These are phyloP conservation scores for Chirona hameri DNA, from an alignment of 2,888 invertebrate genomes.

Conservation along the genomic window DNA sequence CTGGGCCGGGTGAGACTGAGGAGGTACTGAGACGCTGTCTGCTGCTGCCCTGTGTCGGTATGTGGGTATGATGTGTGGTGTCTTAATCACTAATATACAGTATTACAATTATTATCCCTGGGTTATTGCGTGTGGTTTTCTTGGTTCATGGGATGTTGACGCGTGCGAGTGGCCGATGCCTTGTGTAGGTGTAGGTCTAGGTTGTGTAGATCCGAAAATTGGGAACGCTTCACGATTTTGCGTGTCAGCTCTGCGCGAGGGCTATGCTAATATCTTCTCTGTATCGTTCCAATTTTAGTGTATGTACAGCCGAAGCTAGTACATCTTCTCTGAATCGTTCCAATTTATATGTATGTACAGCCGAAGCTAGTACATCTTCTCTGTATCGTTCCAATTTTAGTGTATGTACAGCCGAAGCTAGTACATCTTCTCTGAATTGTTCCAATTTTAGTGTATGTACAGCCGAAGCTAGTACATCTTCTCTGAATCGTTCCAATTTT, in stretches of 20 bases:
- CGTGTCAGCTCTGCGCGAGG: conserved; percentile 41
- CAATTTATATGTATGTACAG: conserved; percentile 40
- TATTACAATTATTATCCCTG: too few species aligned
- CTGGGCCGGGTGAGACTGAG: too few species aligned
- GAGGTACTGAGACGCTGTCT: too few species aligned
- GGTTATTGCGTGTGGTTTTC: too few species aligned
- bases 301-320: conserved; percentile 34
- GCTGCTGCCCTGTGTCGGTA: too few species aligned
- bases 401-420: conserved; percentile 36
- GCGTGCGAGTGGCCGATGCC: too few species aligned
- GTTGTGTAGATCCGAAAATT: conserved; percentile 33
- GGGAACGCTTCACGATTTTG: conserved; percentile 41
- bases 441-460: conserved; percentile 41
- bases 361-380: conserved; percentile 34
- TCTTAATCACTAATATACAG: too few species aligned
- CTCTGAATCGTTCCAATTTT: conserved; percentile 41
- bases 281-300: conserved; percentile 41
- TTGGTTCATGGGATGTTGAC: too few species aligned
- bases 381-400: conserved; percentile 41
- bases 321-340: conserved; percentile 40
- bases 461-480: conserved; percentile 31
- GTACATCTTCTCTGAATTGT: conserved; percentile 40
- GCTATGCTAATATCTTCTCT: conserved; percentile 41
- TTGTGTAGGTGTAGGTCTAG: too few species aligned
- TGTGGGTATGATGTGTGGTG: too few species aligned